These are phyloP conservation scores for Diarsia rubi DNA, from an alignment of 2,888 invertebrate genomes.

Conservation along the genomic window DNA sequence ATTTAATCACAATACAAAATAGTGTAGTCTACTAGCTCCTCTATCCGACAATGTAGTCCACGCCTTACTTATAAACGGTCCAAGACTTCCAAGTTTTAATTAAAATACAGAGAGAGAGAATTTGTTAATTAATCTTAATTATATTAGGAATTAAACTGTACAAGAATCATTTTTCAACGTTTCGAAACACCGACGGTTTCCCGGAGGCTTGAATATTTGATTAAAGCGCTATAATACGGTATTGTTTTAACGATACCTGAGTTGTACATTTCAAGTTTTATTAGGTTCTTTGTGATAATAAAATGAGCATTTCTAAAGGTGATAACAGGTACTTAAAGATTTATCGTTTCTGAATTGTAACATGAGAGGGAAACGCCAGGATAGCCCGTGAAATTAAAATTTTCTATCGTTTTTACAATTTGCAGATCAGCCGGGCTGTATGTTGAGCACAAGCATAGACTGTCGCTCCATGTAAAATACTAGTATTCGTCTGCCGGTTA, in stretches of 20 bases:
- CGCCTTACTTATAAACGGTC: conserved; percentile 49
- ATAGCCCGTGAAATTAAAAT: no score
- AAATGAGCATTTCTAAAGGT: not conserved
- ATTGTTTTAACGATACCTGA: conserved; percentile 18
- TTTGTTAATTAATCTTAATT: conserved; percentile 69
- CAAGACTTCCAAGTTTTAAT: conserved; percentile 69
- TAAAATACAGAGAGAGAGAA: conserved; percentile 69
- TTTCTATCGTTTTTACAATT: no score
- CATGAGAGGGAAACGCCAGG: no score
- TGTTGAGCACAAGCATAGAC: no score
- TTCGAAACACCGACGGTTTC: conserved; percentile 16
- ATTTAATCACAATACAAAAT: not conserved
- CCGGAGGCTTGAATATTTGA: not conserved
- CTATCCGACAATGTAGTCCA: conserved; percentile 36
- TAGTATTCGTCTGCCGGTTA: no score
- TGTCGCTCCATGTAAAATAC: no score
- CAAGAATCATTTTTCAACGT: conserved; percentile 34
- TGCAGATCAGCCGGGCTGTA: no score
- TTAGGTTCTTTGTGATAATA: conserved; percentile 2
- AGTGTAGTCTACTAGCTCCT: not conserved
- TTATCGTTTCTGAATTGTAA: not conserved
- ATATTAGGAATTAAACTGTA: conserved; percentile 61
- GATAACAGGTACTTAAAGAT: not conserved
- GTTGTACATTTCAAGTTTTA: conserved; percentile 14
- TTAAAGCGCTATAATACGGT: conserved; percentile 21